Base-by-base conservation (phyloP, 1,140 invertebrate species). In the Danaus melanippus region DNA sequence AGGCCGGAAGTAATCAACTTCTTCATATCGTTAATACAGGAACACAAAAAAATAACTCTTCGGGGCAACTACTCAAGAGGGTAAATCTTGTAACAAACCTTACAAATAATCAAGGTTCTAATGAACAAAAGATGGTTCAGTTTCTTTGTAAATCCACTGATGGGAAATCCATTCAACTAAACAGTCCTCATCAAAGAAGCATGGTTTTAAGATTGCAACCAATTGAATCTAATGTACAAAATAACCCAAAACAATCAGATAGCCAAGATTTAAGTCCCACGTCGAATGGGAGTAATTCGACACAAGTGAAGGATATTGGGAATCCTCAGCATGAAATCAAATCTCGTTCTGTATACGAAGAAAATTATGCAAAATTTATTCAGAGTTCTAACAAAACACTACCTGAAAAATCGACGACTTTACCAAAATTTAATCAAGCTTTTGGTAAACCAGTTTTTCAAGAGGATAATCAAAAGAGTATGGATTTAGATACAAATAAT, bases 371-470 rank as follows among this genome's bases (percentile, higher is more conserved):
- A 2, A 88, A 89, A 67, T 87, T 89, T 67, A 87, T 87, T 50
- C 85, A 89, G 65, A 85, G 76, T 48, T 79, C 62, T 32, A 81
- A 83, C 64, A 62, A 78, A 47, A 46, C 69, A 9, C 53, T 61
- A 44, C 42, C 66, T 9, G 83, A 87, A 66, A 79, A 84, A 57
- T 74, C 76, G 8, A 85, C 75, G 9, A 85, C 74, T 49, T 75
- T 94, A 57, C 93, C 93, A 3, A 93, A 94, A 76, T 94, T 94
- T 75, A 92, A 93, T 68, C 93, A 94, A 77, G 93, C 92, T 3
- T 94, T 94, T 73, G 92, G 93, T 7, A 93, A 93, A 78, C 85
- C 88, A 43, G 85, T 88, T 32, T 90, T 87, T 71, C 88, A 90
- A 77, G 87, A 88, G 43, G 80, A 74, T 5, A 79, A 56, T 51